Percentiles rank a stretch among this genome's conserved stretches.
Evolutionary conservation across 2,888 invertebrate species (phyloP).

Genomic region (Aspidapion aeneum): DNA sequence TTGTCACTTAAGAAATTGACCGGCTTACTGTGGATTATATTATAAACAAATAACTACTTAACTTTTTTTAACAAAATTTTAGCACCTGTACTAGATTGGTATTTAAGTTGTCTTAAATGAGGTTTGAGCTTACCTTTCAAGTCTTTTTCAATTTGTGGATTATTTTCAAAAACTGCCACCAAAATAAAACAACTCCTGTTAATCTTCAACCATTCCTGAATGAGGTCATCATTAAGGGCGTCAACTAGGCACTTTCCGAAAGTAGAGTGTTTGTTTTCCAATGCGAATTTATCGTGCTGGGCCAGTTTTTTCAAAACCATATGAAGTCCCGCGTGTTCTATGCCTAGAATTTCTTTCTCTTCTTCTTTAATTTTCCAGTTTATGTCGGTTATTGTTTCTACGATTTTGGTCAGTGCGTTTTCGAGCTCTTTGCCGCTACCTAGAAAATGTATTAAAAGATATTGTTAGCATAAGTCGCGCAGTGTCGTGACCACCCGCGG

Average conservation of each 20-base stretch:
- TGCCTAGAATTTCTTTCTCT: slow-evolving; percentile 52
- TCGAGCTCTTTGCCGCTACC: slow-evolving; percentile 32
- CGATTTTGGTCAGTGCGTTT: slow-evolving; percentile 49
- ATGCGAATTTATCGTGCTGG: slow-evolving; percentile 56
- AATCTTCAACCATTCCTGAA: slow-evolving; percentile 62
- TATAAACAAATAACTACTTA: background rate
- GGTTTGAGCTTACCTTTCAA: slow-evolving; percentile 53
- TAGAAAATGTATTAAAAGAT: slow-evolving; percentile 22
- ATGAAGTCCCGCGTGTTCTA: slow-evolving; percentile 75
- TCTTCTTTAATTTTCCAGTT: slow-evolving; percentile 54
- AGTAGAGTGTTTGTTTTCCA: slow-evolving; percentile 47
- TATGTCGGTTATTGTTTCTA: slow-evolving; percentile 46
- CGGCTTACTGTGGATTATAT: background rate
- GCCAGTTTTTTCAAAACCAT: slow-evolving; percentile 74
- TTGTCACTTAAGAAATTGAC: no score
- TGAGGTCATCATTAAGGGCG: slow-evolving; percentile 54
- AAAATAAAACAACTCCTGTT: slow-evolving; percentile 79
- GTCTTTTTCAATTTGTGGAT: slow-evolving; percentile 47
- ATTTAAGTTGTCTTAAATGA: slow-evolving; percentile 49
- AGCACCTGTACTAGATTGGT: slow-evolving; percentile 58
- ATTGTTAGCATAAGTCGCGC: no score
- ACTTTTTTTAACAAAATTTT: slow-evolving; percentile 54
- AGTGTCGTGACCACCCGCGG: no score
- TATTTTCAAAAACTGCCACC: slow-evolving; percentile 63
- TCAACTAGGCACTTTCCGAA: slow-evolving; percentile 58